phyloP scores from a whole-genome alignment of 2,888 invertebrate genomes.

The Pristionchus arcanus region DNA sequence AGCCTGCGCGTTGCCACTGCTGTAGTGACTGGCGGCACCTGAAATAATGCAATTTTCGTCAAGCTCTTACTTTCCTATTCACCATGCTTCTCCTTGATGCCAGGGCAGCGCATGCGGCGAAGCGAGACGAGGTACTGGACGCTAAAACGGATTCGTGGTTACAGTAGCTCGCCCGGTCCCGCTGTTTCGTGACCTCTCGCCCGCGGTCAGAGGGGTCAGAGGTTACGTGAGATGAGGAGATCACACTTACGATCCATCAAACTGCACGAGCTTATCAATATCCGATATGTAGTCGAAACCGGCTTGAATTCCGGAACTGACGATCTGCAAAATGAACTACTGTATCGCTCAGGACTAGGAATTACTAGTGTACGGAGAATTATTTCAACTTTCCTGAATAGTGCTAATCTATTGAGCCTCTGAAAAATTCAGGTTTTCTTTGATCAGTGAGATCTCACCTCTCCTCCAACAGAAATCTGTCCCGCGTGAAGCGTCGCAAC shows the following conservation, averaged over 20 bases:
- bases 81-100: neutral
- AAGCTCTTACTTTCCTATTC: no score
- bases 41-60: no score
- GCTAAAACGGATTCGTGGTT: neutral
- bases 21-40: neutral
- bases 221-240: neutral
- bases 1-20: neutral
- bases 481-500: constrained; percentile 2
- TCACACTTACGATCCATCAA: constrained; percentile 47
- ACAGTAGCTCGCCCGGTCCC: neutral
- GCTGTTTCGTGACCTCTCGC: no score
- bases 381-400: no score
- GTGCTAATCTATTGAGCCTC: no score
- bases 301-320: constrained; percentile 3
- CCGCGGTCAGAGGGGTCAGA: no score
- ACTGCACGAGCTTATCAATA: neutral
- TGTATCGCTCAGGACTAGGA: no score
- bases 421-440: no score
- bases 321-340: neutral
- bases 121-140: constrained; percentile 27
- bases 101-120: constrained; percentile 40
- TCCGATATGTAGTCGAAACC: constrained; percentile 55
- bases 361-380: no score
- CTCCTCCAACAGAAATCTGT: constrained; percentile 48
- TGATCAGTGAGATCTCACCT: constrained; percentile 17